phyloP scores from a whole-genome alignment of 2,888 invertebrate species.

The Callyntrura sp. region DNA sequence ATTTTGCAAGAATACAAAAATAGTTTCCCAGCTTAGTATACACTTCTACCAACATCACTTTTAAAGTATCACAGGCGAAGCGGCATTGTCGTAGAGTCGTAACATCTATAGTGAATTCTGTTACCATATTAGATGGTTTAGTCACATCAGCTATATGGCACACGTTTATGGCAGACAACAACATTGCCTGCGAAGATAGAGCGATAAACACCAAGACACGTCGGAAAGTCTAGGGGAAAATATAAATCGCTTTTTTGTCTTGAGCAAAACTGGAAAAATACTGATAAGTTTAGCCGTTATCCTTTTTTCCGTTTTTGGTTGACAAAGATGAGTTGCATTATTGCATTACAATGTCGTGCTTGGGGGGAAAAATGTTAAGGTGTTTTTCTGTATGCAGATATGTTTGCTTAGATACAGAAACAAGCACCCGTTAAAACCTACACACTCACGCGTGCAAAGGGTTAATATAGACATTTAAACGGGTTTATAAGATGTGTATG shows the following conservation, averaged over 20 bases:
- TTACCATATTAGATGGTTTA: too few relatives aligned
- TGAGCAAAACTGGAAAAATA: conserved; percentile 45
- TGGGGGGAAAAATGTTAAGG: conserved; percentile 17
- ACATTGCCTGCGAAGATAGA: not conserved
- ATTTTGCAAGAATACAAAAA: too few relatives aligned
- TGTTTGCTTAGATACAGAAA: too few relatives aligned
- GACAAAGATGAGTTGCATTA: conserved; percentile 54
- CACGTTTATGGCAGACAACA: not conserved
- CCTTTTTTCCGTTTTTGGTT: conserved; percentile 12
- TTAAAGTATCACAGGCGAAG: too few relatives aligned
- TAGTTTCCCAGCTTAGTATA: too few relatives aligned
- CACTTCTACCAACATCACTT: too few relatives aligned
- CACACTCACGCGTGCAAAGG: not conserved
- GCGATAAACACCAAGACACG: not conserved
- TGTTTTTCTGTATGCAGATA: not conserved
- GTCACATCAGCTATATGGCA: not conserved
- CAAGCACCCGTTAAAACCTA: too few relatives aligned
- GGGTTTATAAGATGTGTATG: conserved; percentile 38
- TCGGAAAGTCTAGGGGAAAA: conserved; percentile 14
- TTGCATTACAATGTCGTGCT: conserved; percentile 47
- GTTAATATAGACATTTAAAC: too few relatives aligned
- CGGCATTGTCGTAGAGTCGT: too few relatives aligned
- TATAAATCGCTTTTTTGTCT: conserved; percentile 52
- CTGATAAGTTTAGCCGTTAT: conserved; percentile 54
- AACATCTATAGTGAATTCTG: too few relatives aligned